These are phyloP conservation scores for Pelmatolapia mariae DNA, from an alignment of 2,113 vertebrate species.

Conservation along the genomic window DNA sequence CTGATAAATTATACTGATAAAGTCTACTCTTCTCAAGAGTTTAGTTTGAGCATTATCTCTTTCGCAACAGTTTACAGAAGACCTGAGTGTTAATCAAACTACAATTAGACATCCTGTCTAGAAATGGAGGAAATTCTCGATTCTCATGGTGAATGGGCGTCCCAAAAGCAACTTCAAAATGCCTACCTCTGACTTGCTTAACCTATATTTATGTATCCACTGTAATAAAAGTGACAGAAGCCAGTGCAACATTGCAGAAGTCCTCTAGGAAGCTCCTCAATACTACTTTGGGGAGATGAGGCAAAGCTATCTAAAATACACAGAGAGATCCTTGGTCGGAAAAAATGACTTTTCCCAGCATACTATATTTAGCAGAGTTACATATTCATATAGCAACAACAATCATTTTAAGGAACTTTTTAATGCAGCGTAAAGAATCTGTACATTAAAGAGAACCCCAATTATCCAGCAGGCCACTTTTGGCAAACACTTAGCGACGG, in stretches of 20 bases:
- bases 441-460: not conserved
- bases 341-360: not conserved
- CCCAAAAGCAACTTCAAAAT: not conserved
- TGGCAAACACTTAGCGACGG: fast-evolving
- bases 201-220: not conserved
- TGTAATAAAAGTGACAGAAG: not conserved
- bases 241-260: not conserved
- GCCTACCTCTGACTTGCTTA: not conserved
- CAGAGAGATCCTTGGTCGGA: too few relatives aligned
- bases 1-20: not conserved
- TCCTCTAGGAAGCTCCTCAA: not conserved
- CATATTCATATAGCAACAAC: not conserved
- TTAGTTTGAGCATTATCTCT: not conserved
- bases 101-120: not conserved
- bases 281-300: not conserved
- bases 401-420: not conserved
- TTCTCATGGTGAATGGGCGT: not conserved
- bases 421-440: not conserved
- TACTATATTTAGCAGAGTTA: not conserved
- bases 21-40: not conserved
- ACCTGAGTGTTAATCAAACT: not conserved
- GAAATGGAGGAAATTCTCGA: not conserved
- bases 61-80: not conserved
- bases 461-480: not conserved
- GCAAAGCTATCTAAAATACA: not conserved